phyloP scores from a whole-genome alignment of 1,140 invertebrate genomes.

The Drosophila tani region DNA sequence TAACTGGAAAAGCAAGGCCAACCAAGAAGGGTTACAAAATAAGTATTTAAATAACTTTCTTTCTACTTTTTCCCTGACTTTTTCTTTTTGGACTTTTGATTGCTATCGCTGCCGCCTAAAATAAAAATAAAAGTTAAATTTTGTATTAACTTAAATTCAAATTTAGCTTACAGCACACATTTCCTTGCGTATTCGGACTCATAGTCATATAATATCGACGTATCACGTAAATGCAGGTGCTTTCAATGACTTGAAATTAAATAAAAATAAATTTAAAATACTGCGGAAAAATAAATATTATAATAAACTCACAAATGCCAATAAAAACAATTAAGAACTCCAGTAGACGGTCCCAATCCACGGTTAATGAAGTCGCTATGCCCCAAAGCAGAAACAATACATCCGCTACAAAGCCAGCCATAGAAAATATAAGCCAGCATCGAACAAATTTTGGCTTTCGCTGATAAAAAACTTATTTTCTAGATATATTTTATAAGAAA shows the following conservation, averaged over 20 bases:
- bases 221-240: slow-evolving; percentile 47
- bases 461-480: slow-evolving; percentile 6
- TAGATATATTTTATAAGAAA: not conserved
- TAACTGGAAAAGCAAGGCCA: slow-evolving; percentile 12
- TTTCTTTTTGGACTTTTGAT: slow-evolving; percentile 24
- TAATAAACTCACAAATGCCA: slow-evolving; percentile 47
- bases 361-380: slow-evolving; percentile 32
- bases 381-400: slow-evolving; percentile 55
- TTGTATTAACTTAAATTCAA: not conserved
- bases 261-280: not conserved
- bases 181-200: slow-evolving; percentile 7
- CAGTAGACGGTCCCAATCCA: slow-evolving; percentile 50
- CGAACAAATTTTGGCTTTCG: slow-evolving; percentile 39
- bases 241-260: slow-evolving; percentile 50
- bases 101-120: not conserved
- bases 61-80: slow-evolving; percentile 33
- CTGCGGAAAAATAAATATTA: no score
- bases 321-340: slow-evolving; percentile 56
- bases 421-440: slow-evolving; percentile 61
- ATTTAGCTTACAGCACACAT: slow-evolving; percentile 15
- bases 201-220: slow-evolving; percentile 54
- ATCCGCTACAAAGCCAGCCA: slow-evolving; percentile 52
- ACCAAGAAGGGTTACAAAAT: not conserved
- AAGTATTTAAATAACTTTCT: not conserved
- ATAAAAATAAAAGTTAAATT: not conserved